Conservation (phyloP, 2,888 invertebrate species). For the Maniola hyperantus region DNA sequence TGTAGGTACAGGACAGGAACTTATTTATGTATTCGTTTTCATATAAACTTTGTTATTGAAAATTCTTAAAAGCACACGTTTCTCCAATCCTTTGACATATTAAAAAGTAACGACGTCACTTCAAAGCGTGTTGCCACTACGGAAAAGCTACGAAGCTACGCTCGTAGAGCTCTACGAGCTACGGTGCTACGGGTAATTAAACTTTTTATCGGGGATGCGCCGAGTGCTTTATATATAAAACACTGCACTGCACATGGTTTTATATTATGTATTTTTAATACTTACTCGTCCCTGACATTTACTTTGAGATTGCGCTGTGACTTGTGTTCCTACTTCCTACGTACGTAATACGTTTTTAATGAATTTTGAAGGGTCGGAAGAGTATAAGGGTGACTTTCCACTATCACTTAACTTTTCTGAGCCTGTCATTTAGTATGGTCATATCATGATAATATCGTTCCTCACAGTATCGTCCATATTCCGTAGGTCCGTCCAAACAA, state of each 20-base stretch:
- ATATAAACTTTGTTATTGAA: not conserved
- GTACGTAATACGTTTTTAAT: slow-evolving; percentile 9
- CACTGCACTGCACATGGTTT: slow-evolving; percentile 7
- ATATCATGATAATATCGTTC: no score
- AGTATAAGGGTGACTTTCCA: not conserved
- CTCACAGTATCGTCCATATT: no score
- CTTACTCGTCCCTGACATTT: slow-evolving; percentile 8
- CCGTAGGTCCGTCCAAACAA: no score
- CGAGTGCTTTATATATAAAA: slow-evolving; percentile 4
- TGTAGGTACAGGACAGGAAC: not conserved
- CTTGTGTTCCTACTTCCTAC: not conserved
- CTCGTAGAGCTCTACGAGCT: slow-evolving; percentile 26
- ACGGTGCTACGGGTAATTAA: slow-evolving; percentile 31
- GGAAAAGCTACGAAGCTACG: slow-evolving; percentile 28
- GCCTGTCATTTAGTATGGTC: no score
- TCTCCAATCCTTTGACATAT: slow-evolving; percentile 4
- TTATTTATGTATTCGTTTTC: not conserved
- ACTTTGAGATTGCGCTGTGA: not conserved
- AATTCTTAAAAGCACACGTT: not conserved
- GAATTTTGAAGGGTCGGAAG: not conserved
- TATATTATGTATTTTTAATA: slow-evolving; percentile 11
- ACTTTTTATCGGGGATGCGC: slow-evolving; percentile 19
- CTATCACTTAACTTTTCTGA: not conserved
- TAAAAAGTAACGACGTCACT: not conserved
- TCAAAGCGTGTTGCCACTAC: slow-evolving; percentile 2